Conservation (phyloP, 2,888 invertebrate genomes). For the Poecilus cupreus region DNA sequence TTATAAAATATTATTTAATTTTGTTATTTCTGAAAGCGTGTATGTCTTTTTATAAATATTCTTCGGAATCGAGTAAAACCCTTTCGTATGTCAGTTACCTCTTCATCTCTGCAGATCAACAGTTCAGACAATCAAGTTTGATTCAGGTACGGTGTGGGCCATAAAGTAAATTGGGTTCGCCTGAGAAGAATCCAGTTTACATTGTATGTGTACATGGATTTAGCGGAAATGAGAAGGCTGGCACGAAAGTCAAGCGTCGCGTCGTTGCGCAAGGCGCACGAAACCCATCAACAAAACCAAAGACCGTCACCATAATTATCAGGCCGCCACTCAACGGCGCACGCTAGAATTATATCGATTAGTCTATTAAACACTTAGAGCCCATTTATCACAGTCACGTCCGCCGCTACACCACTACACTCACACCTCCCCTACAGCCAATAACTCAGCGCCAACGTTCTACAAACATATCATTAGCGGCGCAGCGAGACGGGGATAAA, state of each 20-base stretch:
- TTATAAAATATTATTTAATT: too few relatives aligned
- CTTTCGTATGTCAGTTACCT: too few relatives aligned
- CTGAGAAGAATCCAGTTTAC: neutral
- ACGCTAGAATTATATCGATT: slow-evolving; percentile 73
- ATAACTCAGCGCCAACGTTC: slow-evolving; percentile 36
- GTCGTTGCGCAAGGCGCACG: neutral
- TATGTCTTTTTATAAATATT: too few relatives aligned
- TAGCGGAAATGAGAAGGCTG: neutral
- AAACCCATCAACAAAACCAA: slow-evolving; percentile 57
- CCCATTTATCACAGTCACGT: slow-evolving; percentile 73
- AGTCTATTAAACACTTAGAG: slow-evolving; percentile 74
- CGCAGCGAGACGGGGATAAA: slow-evolving; percentile 12
- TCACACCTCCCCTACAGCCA: slow-evolving; percentile 61
- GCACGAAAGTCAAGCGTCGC: neutral
- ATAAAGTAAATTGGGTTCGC: too few relatives aligned
- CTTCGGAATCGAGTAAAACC: too few relatives aligned
- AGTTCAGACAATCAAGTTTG: too few relatives aligned
- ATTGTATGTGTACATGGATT: neutral
- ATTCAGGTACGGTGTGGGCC: too few relatives aligned
- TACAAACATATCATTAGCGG: slow-evolving; percentile 52
- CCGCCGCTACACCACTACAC: slow-evolving; percentile 64
- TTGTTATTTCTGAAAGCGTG: too few relatives aligned
- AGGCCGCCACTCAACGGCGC: slow-evolving; percentile 71
- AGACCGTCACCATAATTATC: slow-evolving; percentile 71
- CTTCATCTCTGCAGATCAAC: too few relatives aligned